phyloP scores from a whole-genome alignment of 2,797 vertebrate genomes.

The Ctenochaetus hawaiiensis region DNA sequence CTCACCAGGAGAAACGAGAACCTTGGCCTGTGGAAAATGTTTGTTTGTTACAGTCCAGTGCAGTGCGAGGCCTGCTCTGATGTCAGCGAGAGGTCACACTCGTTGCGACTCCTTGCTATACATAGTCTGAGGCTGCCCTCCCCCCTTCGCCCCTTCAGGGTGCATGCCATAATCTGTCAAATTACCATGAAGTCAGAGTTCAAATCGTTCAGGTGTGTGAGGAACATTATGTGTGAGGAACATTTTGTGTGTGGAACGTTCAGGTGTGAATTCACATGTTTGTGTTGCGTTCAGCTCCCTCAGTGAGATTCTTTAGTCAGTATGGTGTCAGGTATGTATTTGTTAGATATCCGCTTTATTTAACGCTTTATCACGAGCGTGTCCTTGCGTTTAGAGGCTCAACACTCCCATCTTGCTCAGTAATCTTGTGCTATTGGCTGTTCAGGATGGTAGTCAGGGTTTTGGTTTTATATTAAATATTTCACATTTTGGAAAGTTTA shows the following conservation, averaged over 20 bases:
- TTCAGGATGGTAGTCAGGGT: background rate
- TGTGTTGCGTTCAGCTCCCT: background rate
- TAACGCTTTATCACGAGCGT: background rate
- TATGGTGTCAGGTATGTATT: background rate
- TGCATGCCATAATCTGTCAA: conserved; percentile 45
- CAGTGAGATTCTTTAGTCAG: background rate
- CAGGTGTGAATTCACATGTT: background rate
- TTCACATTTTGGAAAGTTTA: background rate
- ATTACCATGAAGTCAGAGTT: conserved; percentile 50
- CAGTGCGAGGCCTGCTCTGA: conserved; percentile 68
- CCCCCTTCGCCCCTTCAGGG: conserved; percentile 37
- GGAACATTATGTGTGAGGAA: conserved; percentile 12
- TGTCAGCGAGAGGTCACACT: conserved; percentile 67
- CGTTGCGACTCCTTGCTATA: conserved; percentile 59
- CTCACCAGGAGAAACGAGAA: conserved; percentile 45
- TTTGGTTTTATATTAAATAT: background rate
- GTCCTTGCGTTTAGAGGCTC: background rate
- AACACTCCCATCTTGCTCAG: background rate
- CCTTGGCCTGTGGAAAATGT: conserved; percentile 63
- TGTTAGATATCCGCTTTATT: background rate
- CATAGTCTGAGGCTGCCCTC: conserved; percentile 58
- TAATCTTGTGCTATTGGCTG: background rate
- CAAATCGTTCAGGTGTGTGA: conserved; percentile 46
- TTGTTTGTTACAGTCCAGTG: conserved; percentile 87
- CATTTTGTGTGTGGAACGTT: background rate